phyloP scores from a whole-genome alignment of 2,888 invertebrate species.

The Pachydiplax longipennis region DNA sequence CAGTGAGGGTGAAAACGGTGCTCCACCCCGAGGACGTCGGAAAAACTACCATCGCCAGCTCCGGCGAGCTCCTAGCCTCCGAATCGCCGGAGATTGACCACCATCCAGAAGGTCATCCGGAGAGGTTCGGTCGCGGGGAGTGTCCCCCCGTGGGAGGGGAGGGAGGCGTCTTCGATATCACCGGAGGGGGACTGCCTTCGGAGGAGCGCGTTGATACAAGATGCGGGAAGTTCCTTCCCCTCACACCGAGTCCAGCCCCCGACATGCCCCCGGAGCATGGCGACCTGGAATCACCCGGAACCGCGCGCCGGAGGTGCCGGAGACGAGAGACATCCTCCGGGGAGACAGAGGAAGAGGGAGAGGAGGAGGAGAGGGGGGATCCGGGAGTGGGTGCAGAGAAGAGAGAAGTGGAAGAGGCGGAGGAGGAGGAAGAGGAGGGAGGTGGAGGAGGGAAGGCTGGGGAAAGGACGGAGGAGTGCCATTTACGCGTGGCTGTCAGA shows the following conservation, averaged over 20 bases:
- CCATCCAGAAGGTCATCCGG: background rate
- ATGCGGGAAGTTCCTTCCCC: conserved; percentile 32
- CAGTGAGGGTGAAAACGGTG: background rate
- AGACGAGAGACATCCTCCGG: background rate
- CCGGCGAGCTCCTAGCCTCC: background rate
- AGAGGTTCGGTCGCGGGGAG: background rate
- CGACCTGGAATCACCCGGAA: conserved; percentile 41
- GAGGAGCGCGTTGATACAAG: conserved; percentile 24
- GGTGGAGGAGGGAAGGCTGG: background rate
- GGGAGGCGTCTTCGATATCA: background rate
- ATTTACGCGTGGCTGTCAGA: background rate
- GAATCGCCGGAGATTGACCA: background rate
- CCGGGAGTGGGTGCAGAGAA: background rate
- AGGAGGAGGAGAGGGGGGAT: background rate
- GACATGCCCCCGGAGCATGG: conserved; percentile 43
- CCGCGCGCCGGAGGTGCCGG: conserved; percentile 31
- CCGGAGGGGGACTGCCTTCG: conserved; percentile 24
- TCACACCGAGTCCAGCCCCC: conserved; percentile 26
- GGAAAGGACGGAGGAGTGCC: background rate
- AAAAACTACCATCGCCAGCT: background rate
- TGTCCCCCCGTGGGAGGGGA: background rate
- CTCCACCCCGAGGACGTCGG: background rate
- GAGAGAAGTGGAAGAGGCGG: background rate
- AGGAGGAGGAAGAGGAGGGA: background rate
- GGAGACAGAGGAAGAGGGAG: background rate